Evolutionary conservation across 2,113 vertebrate species (phyloP), one percentile per base, ranked within the genome.

Genomic region (Laticauda colubrina): DNA sequence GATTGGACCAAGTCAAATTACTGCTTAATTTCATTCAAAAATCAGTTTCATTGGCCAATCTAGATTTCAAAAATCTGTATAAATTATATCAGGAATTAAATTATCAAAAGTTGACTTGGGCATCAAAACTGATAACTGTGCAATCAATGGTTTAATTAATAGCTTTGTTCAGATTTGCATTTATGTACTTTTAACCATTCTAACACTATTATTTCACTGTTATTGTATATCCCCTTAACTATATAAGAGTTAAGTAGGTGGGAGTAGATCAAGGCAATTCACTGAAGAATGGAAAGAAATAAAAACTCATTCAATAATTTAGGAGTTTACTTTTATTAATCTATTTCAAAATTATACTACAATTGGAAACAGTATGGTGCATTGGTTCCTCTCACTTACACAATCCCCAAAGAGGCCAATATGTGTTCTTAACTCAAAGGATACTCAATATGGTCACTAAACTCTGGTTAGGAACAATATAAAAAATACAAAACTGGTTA

Each of bases 131-230:
- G 29, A 85, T 89, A 43, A 51, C 10, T 39, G 0, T 2, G 0
- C 0, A 87, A 45, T 53, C 2, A 53, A 53, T 85, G 54, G 26
- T 59, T 26, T 59, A 91, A n/a, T 45, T 86, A 48, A 59, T 26
- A 51, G 18, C 59, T 90, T 53, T 34, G 12, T 69, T 90, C 51
- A 90, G 89, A 75, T 69, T 0, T 2, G 4, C 75, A 85, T 0
- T 20, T 51, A 24, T 57, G 69, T 26, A 0, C 0, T 29, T 24
- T 45, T 18, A 92, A 48, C 0, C 20, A 51, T 69, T 14, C 8
- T 86, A 5, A 0, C 10, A 0, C 7, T 0, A 24, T 0, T 0
- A 0, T 12, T 87, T 12, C 24, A 48, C 69, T 81, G 15, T 6
- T 81, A 64, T 29, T 14, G 61, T 14, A 81, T 81, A 39, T 39